Evolutionary conservation across 2,797 vertebrate genomes (phyloP).

Genomic region (Podarcis siculus): DNA sequence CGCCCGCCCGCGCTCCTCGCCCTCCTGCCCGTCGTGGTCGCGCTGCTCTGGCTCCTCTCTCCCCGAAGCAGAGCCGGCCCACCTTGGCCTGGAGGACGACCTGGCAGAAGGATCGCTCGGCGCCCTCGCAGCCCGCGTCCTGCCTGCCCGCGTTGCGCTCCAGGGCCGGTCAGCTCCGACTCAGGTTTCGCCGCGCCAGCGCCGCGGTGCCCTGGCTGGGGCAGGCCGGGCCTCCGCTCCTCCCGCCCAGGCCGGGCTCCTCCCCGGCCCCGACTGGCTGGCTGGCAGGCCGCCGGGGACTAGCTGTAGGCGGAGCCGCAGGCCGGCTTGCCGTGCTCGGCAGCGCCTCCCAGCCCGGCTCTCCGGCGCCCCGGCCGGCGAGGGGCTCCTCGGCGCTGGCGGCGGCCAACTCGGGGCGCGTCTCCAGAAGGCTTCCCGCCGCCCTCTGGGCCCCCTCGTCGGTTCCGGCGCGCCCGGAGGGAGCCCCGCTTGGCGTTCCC

Average conservation of each 20-base stretch:
- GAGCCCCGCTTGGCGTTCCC: no score
- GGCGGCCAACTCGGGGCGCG: background rate
- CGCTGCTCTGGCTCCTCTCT: slow-evolving; percentile 78
- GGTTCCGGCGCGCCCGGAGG: background rate
- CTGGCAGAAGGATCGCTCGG: slow-evolving; percentile 85
- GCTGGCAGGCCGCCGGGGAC: slow-evolving; percentile 80
- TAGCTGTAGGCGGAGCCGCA: slow-evolving; percentile 82
- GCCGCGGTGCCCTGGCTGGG: slow-evolving; percentile 85
- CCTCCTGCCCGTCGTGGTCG: slow-evolving; percentile 74
- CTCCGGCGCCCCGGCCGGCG: slow-evolving; percentile 72
- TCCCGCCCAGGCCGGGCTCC: slow-evolving; percentile 66
- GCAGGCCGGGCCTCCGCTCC: slow-evolving; percentile 55
- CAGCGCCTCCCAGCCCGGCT: slow-evolving; percentile 83
- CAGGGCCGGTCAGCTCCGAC: slow-evolving; percentile 77
- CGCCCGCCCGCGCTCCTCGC: background rate
- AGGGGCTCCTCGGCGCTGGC: slow-evolving; percentile 46
- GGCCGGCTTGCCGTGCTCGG: slow-evolving; percentile 77
- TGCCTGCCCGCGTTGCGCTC: slow-evolving; percentile 82
- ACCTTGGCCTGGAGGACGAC: slow-evolving; percentile 86
- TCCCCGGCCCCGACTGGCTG: slow-evolving; percentile 70
- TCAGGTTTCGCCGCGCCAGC: slow-evolving; percentile 81
- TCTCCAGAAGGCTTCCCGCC: background rate
- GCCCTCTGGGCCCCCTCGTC: background rate
- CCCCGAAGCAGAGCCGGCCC: slow-evolving; percentile 79
- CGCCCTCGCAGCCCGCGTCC: slow-evolving; percentile 84